These are phyloP conservation scores for Fundulus diaphanus DNA, from an alignment of 2,797 vertebrate species.

Conservation along the genomic window DNA sequence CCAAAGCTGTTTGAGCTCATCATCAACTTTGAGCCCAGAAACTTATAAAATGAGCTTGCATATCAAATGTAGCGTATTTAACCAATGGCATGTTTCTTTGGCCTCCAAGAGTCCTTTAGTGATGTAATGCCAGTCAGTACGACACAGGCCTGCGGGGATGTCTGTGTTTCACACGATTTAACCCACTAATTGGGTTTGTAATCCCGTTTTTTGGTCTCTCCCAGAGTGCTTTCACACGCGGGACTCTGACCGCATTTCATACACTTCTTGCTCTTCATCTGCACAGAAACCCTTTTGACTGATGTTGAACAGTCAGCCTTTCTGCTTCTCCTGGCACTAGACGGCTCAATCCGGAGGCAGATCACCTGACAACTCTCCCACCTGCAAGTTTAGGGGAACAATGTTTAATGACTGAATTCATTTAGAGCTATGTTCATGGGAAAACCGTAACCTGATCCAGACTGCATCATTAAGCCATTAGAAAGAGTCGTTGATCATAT, in stretches of 20 bases:
- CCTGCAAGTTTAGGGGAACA: not conserved
- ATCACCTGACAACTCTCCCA: not conserved
- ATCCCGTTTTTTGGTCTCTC: slow-evolving; percentile 52
- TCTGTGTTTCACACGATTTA: slow-evolving; percentile 56
- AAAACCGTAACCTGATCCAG: not conserved
- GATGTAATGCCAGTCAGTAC: slow-evolving; percentile 42
- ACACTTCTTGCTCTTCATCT: not conserved
- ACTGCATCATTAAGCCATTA: not conserved
- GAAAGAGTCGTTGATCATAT: not conserved
- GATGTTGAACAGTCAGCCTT: not conserved
- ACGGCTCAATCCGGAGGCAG: not conserved
- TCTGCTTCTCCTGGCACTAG: not conserved
- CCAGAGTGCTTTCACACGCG: slow-evolving; percentile 25
- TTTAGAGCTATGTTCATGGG: not conserved
- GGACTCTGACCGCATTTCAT: slow-evolving; percentile 21
- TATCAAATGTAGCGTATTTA: slow-evolving; percentile 32
- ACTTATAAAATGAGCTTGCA: slow-evolving; percentile 13
- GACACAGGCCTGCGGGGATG: not conserved
- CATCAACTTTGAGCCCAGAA: not conserved
- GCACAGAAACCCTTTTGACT: not conserved
- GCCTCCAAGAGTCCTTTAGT: not conserved
- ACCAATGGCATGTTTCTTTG: slow-evolving; percentile 27
- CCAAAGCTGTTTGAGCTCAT: not conserved
- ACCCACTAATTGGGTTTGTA: slow-evolving; percentile 59
- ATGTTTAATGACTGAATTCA: not conserved